A percentile compares a stretch with the other conserved stretches of the same genome.
phyloP scores from a whole-genome alignment of 2,888 invertebrate genomes.

The Oligia strigilis region DNA sequence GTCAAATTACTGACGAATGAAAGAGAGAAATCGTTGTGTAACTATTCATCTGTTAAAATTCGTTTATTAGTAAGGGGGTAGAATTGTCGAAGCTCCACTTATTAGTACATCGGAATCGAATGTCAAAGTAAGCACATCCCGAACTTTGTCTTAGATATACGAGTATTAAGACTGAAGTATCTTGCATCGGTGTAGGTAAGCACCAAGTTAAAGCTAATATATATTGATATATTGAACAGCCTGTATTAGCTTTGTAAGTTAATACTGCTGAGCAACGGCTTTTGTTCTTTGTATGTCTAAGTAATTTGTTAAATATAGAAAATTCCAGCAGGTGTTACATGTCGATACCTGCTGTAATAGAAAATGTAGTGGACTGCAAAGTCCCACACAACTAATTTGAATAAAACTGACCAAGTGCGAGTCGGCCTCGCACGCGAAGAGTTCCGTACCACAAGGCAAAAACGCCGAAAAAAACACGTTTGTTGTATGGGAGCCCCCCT shows the following conservation, averaged over 20 bases:
- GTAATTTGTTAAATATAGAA: neutral
- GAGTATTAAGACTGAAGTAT: slow-evolving; percentile 21
- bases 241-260: slow-evolving; percentile 16
- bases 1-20: too few relatives aligned
- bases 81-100: neutral
- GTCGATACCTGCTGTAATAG: too few relatives aligned
- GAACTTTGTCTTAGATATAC: slow-evolving; percentile 25
- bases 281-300: neutral
- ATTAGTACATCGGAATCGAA: slow-evolving; percentile 28
- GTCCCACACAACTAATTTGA: neutral
- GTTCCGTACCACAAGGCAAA: too few relatives aligned
- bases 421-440: too few relatives aligned
- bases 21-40: too few relatives aligned
- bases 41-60: too few relatives aligned
- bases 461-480: too few relatives aligned
- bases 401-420: too few relatives aligned
- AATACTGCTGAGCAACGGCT: neutral
- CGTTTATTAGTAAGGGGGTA: too few relatives aligned
- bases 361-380: neutral
- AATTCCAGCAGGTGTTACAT: neutral
- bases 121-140: slow-evolving; percentile 32
- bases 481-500: too few relatives aligned
- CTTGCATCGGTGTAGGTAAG: neutral
- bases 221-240: slow-evolving; percentile 16
- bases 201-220: slow-evolving; percentile 3